These are phyloP conservation scores for Napeogenes sylphis DNA, from an alignment of 2,888 invertebrate genomes.

Conservation along the genomic window DNA sequence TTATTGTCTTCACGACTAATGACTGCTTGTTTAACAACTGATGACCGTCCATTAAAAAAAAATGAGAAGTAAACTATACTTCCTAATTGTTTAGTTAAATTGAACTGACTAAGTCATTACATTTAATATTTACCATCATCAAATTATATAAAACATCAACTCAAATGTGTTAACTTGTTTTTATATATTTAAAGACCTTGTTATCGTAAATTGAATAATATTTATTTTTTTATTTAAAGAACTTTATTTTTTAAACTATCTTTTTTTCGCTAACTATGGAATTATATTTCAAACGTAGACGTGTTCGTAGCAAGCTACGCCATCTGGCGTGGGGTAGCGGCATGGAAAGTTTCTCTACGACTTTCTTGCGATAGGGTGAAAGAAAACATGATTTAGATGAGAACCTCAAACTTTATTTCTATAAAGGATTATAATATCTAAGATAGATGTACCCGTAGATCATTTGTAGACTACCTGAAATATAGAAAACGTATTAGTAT, in stretches of 20 bases:
- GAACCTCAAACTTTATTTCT: conserved; percentile 17
- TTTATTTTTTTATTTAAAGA: no score
- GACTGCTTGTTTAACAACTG: conserved; percentile 13
- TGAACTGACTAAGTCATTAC: no score
- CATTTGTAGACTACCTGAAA: not conserved
- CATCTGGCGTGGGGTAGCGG: conserved; percentile 71
- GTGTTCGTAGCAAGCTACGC: conserved; percentile 41
- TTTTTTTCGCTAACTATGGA: not conserved
- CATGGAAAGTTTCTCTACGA: conserved; percentile 26
- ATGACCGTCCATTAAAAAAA: not conserved
- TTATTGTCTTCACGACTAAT: conserved; percentile 36
- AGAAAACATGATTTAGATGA: conserved; percentile 10
- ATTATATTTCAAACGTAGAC: conserved; percentile 16
- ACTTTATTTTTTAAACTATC: no score
- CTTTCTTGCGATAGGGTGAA: conserved; percentile 6
- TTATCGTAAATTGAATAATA: no score
- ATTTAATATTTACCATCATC: no score
- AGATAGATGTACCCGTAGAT: not conserved
- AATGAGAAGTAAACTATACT: no score
- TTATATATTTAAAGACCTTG: no score
- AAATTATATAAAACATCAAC: no score
- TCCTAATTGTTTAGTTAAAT: no score
- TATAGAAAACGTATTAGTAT: not conserved
- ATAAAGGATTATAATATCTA: not conserved
- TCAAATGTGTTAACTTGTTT: no score